Base-by-base conservation (phyloP, 2,888 invertebrate species). In the Drosophila aldrichi region DNA sequence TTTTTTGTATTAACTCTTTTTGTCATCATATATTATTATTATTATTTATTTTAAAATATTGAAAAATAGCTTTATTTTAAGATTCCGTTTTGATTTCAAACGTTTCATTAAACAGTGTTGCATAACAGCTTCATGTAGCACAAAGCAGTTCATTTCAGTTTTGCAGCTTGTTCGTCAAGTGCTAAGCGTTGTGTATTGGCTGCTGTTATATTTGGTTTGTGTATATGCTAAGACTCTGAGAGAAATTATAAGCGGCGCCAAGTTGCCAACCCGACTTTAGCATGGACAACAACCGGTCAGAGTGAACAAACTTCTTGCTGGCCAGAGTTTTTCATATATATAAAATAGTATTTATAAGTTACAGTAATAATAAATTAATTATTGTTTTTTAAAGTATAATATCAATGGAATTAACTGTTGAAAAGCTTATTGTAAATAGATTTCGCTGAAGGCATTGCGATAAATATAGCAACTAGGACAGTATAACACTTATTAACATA, bases 61-160 rank as follows among this genome's bases (percentile, higher is more conserved):
- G 0, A 5, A 9, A 41, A 41, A 10, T 10, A 4, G n/a, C 25
- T 25, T 25, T 7, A 2, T 3, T 1, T 2, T 18, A 4, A 4
- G 18, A 41, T 12, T 10, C 2, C 0, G 20, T 56, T 56, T 34
- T 22, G 16, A 16, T 29, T 44, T 8, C 2, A 2, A 59, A 49
- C 70, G 29, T 10, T 0, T 6, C 0, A 2, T 1, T 9, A 18
- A 12, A 6, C 16, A 70, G 73, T 73, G 71, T 4, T 70, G 63
- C 5, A 4, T 3, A 63, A 56, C 10, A 5, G 10, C 2, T 32
- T 10, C 0, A 55, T 18, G 34, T 9, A 6, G 3, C 3, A 43
- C 16, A 9, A 55, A 56, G 56, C 46, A 46, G 46, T 58, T 36
- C 29, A 54, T 0, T 14, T 44, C 3, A 3, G 5, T 16, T 22